Base-by-base conservation (phyloP, 1,140 invertebrate genomes). In the Hylaeus volcanicus region DNA sequence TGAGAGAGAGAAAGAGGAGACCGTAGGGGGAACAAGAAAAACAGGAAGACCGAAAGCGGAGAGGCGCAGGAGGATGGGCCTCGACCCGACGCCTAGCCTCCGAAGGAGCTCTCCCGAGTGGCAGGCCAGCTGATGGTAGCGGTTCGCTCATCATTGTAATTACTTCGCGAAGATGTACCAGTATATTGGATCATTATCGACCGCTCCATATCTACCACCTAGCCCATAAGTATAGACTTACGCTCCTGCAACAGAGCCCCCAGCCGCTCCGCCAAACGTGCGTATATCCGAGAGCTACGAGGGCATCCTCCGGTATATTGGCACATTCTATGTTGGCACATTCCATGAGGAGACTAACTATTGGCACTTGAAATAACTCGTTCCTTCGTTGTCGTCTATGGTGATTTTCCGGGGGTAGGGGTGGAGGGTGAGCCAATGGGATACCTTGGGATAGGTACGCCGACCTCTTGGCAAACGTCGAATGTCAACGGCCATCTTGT, bases 181-280 rank as follows among this genome's bases (percentile, higher is more conserved):
- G 87, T 91, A 92, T 91, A 92, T 92, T 92, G 90, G 91, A 92
- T 92, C 91, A 92, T 92, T 92, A 92, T 92, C 91, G 89, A 89
- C 86, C 90, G 90, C 89, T 90, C 89, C 89, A 92, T 90, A 91
- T 92, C 88, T 90, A 90, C 89, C 89, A 91, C 88, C 90, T 91
- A 91, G 86, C 83, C 81, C 83, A 83, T 91, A 92, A 91, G 90
- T 92, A 91, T 91, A 91, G 90, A 88, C 81, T 89, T 80, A 84
- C 82, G 81, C 74, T 75, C 83, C 71, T 78, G 45, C 26, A 26
- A 26, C 26, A 72, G 74, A 82, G 80, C 74, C 74, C 74, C 43
- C 69, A 75, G 75, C 63, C 39, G 73, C 6, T 41, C 79, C 41
- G 53, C 64, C 79, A 39, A 69, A 61, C 72, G 63, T 63, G 79